phyloP scores from a whole-genome alignment of 2,797 vertebrate species.

The Cheirogaleus major region DNA sequence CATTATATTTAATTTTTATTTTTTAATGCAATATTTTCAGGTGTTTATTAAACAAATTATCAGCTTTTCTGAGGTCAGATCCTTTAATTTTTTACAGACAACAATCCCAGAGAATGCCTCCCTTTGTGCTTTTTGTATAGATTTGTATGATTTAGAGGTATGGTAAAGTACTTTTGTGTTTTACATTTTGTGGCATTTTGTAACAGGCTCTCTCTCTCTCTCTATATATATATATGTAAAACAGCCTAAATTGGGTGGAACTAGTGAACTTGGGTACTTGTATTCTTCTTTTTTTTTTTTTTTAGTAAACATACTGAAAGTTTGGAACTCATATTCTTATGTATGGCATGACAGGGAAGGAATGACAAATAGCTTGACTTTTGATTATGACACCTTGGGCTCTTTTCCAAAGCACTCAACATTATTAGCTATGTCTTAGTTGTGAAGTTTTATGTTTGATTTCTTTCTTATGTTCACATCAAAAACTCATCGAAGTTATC shows the following conservation, averaged over 20 bases:
- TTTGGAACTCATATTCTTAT: not conserved
- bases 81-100: not conserved
- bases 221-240: not conserved
- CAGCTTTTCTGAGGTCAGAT: constrained; percentile 26
- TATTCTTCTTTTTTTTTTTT: not conserved
- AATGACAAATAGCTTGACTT: constrained; percentile 53
- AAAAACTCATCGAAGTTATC: constrained; percentile 36
- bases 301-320: not conserved
- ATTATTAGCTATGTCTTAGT: constrained; percentile 38
- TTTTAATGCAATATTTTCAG: constrained; percentile 1
- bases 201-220: not conserved
- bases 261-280: constrained; percentile 13
- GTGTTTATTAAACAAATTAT: constrained; percentile 22
- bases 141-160: constrained; percentile 24
- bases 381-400: constrained; percentile 26
- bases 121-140: constrained; percentile 16
- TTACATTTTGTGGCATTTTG: constrained; percentile 52
- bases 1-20: constrained; percentile 46
- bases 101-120: not conserved
- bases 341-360: not conserved
- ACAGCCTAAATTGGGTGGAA: not conserved
- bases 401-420: constrained; percentile 30
- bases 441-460: constrained; percentile 62
- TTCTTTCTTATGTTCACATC: constrained; percentile 38
- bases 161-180: constrained; percentile 12